These are phyloP conservation scores for Danio tinwini DNA, from an alignment of 2,797 vertebrate species.

Conservation along the genomic window DNA sequence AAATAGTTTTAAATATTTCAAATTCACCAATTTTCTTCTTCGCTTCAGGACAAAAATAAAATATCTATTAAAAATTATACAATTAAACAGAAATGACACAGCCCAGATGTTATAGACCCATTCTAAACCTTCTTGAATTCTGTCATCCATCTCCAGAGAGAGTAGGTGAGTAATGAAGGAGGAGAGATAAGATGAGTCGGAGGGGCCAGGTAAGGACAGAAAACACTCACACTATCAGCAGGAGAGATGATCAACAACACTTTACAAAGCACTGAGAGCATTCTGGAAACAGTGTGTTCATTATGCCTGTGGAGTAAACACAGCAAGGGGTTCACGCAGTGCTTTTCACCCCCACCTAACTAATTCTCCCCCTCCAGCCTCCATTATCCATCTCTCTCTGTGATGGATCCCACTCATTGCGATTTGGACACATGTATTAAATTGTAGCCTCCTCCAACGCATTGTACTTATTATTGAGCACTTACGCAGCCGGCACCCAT, in stretches of 20 bases:
- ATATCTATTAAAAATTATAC: constrained; percentile 9
- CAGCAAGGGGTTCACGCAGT: constrained; percentile 29
- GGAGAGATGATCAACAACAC: constrained; percentile 45
- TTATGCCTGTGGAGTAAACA: constrained; percentile 46
- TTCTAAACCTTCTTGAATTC: constrained; percentile 26
- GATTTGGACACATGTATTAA: constrained; percentile 46
- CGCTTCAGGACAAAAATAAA: neutral
- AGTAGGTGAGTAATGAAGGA: constrained; percentile 23
- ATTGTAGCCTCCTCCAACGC: constrained; percentile 30
- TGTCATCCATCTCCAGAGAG: constrained; percentile 16
- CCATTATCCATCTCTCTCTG: constrained; percentile 41
- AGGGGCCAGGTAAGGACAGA: neutral
- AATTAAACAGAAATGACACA: constrained; percentile 9
- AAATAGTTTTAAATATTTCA: too few species aligned
- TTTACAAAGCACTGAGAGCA: constrained; percentile 30
- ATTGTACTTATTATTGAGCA: constrained; percentile 17
- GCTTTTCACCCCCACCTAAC: constrained; percentile 7
- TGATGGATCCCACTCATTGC: constrained; percentile 55
- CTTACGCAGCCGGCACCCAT: neutral
- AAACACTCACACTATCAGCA: constrained; percentile 34
- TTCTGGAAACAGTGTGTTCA: constrained; percentile 43
- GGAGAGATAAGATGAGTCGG: constrained; percentile 18
- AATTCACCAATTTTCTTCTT: neutral
- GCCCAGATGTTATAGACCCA: neutral
- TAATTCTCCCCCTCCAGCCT: constrained; percentile 20